phyloP scores from a whole-genome alignment of 2,797 vertebrate genomes.

The Microcaecilia unicolor region DNA sequence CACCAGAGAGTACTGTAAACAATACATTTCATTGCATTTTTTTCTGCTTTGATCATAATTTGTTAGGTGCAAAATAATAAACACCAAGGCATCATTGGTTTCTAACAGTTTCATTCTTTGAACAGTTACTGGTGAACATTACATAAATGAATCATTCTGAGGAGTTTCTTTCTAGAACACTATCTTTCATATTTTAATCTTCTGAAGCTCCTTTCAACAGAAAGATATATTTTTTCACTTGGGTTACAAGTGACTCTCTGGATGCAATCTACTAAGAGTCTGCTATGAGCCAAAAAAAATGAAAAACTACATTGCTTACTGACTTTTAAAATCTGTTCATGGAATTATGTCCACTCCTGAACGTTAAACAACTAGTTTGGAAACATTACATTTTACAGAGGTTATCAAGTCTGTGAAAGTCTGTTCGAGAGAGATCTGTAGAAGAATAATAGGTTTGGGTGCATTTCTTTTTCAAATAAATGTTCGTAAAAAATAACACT shows the following conservation, averaged over 20 bases:
- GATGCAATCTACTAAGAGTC: neutral
- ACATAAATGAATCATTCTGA: neutral
- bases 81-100: neutral
- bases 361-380: too few species aligned
- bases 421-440: too few species aligned
- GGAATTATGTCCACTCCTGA: too few species aligned
- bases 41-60: neutral
- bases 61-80: neutral
- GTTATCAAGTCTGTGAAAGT: too few species aligned
- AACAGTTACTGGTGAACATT: too few species aligned
- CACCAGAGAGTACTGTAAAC: too few species aligned
- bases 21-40: too few species aligned
- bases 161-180: neutral
- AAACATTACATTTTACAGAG: too few species aligned
- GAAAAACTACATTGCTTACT: neutral
- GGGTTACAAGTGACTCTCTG: neutral
- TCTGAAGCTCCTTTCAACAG: neutral
- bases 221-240: neutral
- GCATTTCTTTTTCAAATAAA: too few species aligned
- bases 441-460: too few species aligned
- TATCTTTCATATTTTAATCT: neutral
- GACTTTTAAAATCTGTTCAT: constrained; percentile 2
- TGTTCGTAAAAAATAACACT: too few species aligned
- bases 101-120: neutral
- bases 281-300: too few species aligned